Conservation (phyloP, 2,113 vertebrate species). For the Psittacula cyanocephala region DNA sequence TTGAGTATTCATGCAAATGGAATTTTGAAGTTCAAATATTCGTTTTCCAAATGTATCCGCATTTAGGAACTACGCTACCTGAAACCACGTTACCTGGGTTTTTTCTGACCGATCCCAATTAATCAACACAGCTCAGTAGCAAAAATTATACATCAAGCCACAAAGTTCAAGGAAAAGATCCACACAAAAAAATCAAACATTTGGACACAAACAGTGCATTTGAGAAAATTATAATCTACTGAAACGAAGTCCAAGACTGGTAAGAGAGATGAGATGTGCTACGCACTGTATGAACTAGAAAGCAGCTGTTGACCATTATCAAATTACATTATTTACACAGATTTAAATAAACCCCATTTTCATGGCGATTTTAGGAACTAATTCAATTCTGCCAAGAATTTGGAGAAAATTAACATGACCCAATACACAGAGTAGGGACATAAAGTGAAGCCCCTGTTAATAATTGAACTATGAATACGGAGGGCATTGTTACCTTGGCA, state of each 20-base stretch:
- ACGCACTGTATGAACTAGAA: neutral
- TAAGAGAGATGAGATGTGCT: neutral
- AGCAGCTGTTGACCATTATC: neutral
- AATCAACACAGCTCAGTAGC: neutral
- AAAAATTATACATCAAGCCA: neutral
- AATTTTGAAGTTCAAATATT: neutral
- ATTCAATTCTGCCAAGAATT: neutral
- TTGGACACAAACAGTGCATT: neutral
- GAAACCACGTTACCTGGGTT: neutral
- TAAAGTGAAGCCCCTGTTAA: neutral
- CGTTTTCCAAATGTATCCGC: neutral
- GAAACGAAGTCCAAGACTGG: neutral
- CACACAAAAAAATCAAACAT: neutral
- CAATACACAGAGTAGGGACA: neutral
- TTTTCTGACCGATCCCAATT: neutral
- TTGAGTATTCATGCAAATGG: neutral
- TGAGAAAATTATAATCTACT: neutral
- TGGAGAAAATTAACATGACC: neutral
- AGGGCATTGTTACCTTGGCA: slow-evolving; percentile 89
- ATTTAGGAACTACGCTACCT: neutral
- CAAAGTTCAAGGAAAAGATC: neutral
- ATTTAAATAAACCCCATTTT: neutral
- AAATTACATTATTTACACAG: neutral
- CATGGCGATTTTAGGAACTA: neutral
- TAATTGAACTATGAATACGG: neutral